Percentiles rank a stretch among this genome's conserved stretches.
Conservation (phyloP, 2,888 invertebrate species). For the Ceriagrion tenellum region DNA sequence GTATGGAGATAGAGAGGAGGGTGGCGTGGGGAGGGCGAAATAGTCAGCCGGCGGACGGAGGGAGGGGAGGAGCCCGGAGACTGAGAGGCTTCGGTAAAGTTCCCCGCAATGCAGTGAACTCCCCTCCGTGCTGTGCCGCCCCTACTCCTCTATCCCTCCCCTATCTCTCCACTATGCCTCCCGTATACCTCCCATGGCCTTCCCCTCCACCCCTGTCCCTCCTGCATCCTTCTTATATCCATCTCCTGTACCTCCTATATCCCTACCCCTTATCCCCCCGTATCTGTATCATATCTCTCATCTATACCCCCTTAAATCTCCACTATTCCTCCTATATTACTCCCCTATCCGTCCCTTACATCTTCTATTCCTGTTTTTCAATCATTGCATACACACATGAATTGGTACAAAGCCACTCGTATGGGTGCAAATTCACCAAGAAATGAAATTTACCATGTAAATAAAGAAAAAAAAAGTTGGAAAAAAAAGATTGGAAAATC, state of each 20-base stretch:
- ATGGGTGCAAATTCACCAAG: too few species aligned
- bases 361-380: too few species aligned
- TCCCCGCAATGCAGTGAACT: slow-evolving; percentile 61
- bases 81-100: slow-evolving; percentile 39
- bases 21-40: neutral
- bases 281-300: too few species aligned
- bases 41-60: neutral
- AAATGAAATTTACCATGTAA: too few species aligned
- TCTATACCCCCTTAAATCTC: too few species aligned
- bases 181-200: neutral
- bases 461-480: too few species aligned
- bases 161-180: neutral
- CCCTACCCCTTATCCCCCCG: too few species aligned
- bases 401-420: too few species aligned
- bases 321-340: too few species aligned
- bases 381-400: too few species aligned
- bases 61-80: neutral
- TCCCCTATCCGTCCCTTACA: neutral
- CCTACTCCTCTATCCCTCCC: neutral
- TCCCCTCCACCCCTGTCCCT: neutral
- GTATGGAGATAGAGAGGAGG: neutral
- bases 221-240: neutral
- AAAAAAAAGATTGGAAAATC: too few species aligned
- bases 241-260: neutral
- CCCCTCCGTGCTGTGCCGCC: neutral